Evolutionary conservation across 2,113 vertebrate species (phyloP), one percentile per base, ranked within the genome.

Genomic region (Coptodon bakossiorum): DNA sequence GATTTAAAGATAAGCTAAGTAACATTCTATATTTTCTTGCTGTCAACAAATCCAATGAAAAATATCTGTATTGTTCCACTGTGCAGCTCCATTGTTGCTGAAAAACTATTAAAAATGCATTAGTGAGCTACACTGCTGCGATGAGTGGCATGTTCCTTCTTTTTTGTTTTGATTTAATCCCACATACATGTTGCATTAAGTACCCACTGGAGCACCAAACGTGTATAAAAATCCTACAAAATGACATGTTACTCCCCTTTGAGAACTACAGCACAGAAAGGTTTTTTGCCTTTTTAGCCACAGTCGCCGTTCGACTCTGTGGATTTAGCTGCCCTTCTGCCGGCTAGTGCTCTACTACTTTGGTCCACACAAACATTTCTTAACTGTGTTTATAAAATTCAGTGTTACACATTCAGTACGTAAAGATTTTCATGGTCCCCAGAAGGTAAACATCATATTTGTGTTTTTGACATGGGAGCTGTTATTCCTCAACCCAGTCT

Each of bases 81-180:
- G 43, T 31, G 10, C 43, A 50, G 73, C 16, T 31, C 73, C 45
- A 78, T 50, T 78, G 73, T 78, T 50, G 6, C 5, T 50, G 45
- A 5, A 50, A 78, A 78, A 50, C 73, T 31, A 78, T 78, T 78
- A 52, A 78, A 78, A 78, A 50, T 50, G 45, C 73, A 31, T 78
- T 78, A 78, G 45, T 78, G 73, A 52, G 27, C 43, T 31, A 50
- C 16, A 50, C 45, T 50, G 73, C 73, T 78, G 73, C 16, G 24
- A 78, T 78, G 73, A 78, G 16, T 78, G 73, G 6, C 73, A 50
- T 5, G 45, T 31, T 78, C 73, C 73, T 78, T 12, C 71, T 31
- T 78, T n/a, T 50, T 31, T 78, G 43, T 50, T 78, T 78, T 78
- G 10, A 78, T 31, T 78, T n/a, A 50, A 50, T 50, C 43, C 45